Evolutionary conservation across 2,888 invertebrate genomes (phyloP), one percentile per base, ranked within the genome.

Genomic region (Pinctada fucata): DNA sequence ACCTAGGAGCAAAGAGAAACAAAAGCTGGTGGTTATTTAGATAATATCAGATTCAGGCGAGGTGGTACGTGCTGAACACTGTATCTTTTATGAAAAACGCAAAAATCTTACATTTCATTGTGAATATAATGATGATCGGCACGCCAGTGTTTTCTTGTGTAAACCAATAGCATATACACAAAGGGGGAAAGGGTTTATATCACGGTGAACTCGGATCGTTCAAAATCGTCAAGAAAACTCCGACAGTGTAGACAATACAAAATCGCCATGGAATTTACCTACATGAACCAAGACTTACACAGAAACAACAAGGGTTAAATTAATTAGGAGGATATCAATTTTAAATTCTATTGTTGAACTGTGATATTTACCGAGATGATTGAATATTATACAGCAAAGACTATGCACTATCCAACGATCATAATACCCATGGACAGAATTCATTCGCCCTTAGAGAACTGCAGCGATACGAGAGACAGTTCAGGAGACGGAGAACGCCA

Each of bases 301-400:
- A 31, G 31, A 31, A 31, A 31, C 31, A 31, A 31, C 31, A 31
- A 31, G 31, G 31, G 31, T 31, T 31, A 31, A 31, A 31, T 31
- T 31, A 31, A 31, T 31, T 31, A 31, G 31, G 31, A 31, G 31
- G 31, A 31, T 31, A 31, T 31, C 31, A 31, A 31, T 31, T 31
- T 31, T 31, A 31, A 31, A 31, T 31, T 31, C 31, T 31, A 31
- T 31, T 31, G 31, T 31, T 31, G 0, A 31, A 31, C 31, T 31
- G 31, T 31, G 31, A 31, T 31, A 31, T 31, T 31, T 31, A 31
- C 58, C 68, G 48, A 4, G 3, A 68, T 68, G 68, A 45, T 68
- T 69, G 65, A 52, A 68, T 70, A 64, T 16, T 52, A 74, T n/a
- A 72, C 63, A 13, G 78, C 47, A 3, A 78, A 48, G 50, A 63